A percentile compares a stretch with the other conserved stretches of the same genome.
These are phyloP conservation scores for Nasonia vitripennis DNA, from an alignment of 1,140 invertebrate species.

Conservation along the genomic window DNA sequence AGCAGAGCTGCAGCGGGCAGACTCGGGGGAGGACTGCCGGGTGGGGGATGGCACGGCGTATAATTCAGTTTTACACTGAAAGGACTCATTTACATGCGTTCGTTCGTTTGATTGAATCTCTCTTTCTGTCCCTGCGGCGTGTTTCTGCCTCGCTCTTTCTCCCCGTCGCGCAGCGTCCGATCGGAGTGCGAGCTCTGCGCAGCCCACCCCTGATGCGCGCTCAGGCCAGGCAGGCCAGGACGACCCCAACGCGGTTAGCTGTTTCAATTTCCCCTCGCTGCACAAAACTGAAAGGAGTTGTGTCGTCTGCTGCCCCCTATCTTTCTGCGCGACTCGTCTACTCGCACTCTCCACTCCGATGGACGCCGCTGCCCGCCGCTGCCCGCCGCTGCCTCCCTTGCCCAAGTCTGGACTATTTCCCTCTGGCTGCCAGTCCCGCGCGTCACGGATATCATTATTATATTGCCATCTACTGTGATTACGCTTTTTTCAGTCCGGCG, in stretches of 20 bases:
- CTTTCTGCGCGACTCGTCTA: background rate
- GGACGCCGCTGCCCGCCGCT: background rate
- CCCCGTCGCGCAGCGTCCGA: too few relatives aligned
- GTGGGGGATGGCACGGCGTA: background rate
- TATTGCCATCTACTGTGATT: background rate
- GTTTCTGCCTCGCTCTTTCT: background rate
- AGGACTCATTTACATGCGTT: slow-evolving; percentile 1
- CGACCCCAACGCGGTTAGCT: slow-evolving; percentile 1
- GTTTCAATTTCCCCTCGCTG: background rate
- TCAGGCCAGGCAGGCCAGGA: background rate
- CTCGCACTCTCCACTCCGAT: background rate
- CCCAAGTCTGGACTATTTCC: background rate
- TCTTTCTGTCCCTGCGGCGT: background rate
- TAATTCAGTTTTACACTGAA: slow-evolving; percentile 4
- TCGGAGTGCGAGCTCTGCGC: too few relatives aligned
- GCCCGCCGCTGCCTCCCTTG: background rate
- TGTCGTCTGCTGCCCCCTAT: background rate
- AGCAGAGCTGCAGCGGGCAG: background rate
- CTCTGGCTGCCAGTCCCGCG: background rate
- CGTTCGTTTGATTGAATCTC: background rate
- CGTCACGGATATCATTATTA: background rate
- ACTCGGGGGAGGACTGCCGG: too few relatives aligned
- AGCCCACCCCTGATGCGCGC: too few relatives aligned
- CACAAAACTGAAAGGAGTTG: slow-evolving; percentile 1
- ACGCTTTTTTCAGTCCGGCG: background rate